Evolutionary conservation across 2,888 invertebrate species (phyloP), one percentile per base, ranked within the genome.

Genomic region (Euspilapteryx auroguttella): DNA sequence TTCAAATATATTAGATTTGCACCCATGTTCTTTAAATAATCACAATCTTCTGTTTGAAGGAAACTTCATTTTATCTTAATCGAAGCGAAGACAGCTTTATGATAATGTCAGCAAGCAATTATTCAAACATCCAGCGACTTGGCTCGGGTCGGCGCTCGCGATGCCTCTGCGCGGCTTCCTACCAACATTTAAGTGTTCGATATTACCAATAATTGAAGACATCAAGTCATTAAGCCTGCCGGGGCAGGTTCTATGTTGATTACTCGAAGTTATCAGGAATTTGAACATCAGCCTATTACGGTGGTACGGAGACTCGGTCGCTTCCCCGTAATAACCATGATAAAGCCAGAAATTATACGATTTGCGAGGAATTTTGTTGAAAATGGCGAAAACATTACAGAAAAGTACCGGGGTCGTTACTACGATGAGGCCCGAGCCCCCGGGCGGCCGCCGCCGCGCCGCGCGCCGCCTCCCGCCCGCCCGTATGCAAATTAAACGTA

Each of bases 371-470:
- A 73, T 71, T 73, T 73, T 69, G 73, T 73, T 71, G 68, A 58
- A 73, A 73, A 75, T 68, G 73, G 75, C 73, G 73, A 75, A 75
- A 73, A 75, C 65, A 75, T 75, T 73, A 71, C 65, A 68, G 66
- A 68, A 73, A 73, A 73, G 64, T 69, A 71, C 66, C 59, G 69
- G 73, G 69, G 65, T 65, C 52, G 64, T 57, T 56, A 59, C 56
- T 56, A 55, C 54, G 62, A 44, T 41, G 53, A 20, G 25, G 48
- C 48, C 58, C 58, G 58, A 49, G 51, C 45, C 15, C 25, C 29
- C 14, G 20, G 24, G 21, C 38, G 37, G 55, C 21, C 59, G 65
- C 47, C 49, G 41, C 64, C 66, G 62, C 45, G 42, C 41, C 44
- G 45, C 45, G 50, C 49, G 56, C 45, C 53, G 14, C 20, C 21